Base-by-base conservation (phyloP, 1,140 invertebrate species). In the Radopholus similis region DNA sequence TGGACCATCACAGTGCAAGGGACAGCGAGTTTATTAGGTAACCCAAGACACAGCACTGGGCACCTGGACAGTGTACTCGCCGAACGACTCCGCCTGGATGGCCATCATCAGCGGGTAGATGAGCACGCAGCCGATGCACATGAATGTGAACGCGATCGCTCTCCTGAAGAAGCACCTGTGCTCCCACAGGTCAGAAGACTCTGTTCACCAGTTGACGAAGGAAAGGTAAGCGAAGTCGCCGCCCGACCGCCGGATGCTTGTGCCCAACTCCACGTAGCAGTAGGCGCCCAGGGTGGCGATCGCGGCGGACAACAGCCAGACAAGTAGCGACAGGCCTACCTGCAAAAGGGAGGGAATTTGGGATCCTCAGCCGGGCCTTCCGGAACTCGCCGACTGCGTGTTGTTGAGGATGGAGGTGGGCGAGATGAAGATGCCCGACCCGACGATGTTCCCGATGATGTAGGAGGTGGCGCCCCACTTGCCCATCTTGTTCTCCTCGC, bases 401-500 rank as follows among this genome's bases (percentile, higher is more conserved):
- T 67, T 60, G 21, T 57, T 47, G 13, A 78, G 60, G 26, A 81
- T 77, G n/a, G 59, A 60, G 6, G 90, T 90, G 1, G 93, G 93
- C 37, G 90, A 91, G 21, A 96, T 91, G 83, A 96, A 96, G 78
- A 96, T 95, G 0, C 93, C 93, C 3, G 89, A 90, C 35, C 91
- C 93, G 65, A 95, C 94, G 78, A 95, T 95, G 68, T 90, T 92
- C 0, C 93, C 93, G 38, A 95, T 91, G 71, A 95, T 93, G 0
- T 72, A 75, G 6, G 63, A 62, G 15, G 77, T 78, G 35, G 76
- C 76, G 15, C 77, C 75, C 62, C 72, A 64, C 34, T 54, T 56
- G n/a, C 76, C 76, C 73, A 77, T 79, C 60, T 77, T 69, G 23
- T 70, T 70, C 4, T 68, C 23, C 23, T 51, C 47, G n/a, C n/a